Percentiles rank a stretch among this genome's conserved stretches.
Conservation (phyloP, 2,888 invertebrate genomes). For the Dasypogon diadema region DNA sequence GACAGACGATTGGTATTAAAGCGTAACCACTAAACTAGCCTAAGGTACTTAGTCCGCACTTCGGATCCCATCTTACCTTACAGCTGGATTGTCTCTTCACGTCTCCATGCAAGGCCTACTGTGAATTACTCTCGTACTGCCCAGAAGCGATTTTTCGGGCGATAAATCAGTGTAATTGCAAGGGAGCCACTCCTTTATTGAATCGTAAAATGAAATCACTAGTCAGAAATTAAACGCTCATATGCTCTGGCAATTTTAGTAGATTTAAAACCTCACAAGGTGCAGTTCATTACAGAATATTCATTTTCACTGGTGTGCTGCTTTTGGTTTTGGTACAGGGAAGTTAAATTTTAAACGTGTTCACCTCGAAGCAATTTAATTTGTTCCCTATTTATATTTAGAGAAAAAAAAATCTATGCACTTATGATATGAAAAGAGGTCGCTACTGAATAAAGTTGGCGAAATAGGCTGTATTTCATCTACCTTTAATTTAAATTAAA, state of each 20-base stretch:
- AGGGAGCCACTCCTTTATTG: constrained; percentile 18
- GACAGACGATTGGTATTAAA: constrained; percentile 3
- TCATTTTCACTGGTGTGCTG: too few species aligned
- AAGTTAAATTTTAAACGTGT: too few species aligned
- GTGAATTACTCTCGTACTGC: background rate
- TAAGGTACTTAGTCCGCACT: background rate
- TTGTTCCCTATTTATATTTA: too few species aligned
- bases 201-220: constrained; percentile 10
- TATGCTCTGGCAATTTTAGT: background rate
- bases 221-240: constrained; percentile 14
- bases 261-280: too few species aligned
- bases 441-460: too few species aligned
- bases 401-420: too few species aligned
- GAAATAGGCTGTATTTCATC: too few species aligned
- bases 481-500: too few species aligned
- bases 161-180: constrained; percentile 29
- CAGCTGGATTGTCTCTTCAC: constrained; percentile 21
- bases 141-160: constrained; percentile 17
- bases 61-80: background rate
- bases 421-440: too few species aligned
- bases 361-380: too few species aligned
- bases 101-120: constrained; percentile 27
- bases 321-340: too few species aligned
- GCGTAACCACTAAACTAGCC: background rate
- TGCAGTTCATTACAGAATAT: too few species aligned